Base-by-base conservation (phyloP, 2,888 invertebrate genomes). In the Drosophila borealis region DNA sequence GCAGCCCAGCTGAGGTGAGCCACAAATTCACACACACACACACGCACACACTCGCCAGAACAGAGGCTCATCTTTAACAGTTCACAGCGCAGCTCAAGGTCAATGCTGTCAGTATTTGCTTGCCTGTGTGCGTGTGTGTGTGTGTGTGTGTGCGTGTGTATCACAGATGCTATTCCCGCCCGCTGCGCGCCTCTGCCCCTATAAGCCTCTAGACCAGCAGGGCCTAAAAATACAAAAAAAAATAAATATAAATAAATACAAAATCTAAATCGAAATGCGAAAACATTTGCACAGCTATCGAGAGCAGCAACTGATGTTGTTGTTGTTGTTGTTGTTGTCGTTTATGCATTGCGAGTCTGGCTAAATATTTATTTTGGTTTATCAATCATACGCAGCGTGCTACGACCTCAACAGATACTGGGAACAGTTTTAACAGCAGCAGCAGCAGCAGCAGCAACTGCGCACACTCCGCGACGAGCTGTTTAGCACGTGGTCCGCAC, bases 341-440 rank as follows among this genome's bases (percentile, higher is more conserved):
- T 66, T 80, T 82, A 74, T 82, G 83, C 76, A 82, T 59, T 70
- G 75, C 71, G 82, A 88, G 86, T 86, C 82, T 89, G 78, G 74
- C 70, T 44, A 87, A 84, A 84, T 89, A 84, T 84, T 85, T 84
- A 84, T 84, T 83, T 89, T 87, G 79, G 82, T 75, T 84, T 89
- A 85, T 87, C 88, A 85, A 88, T 85, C 85, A 89, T 87, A 87
- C 85, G 84, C 88, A 89, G 72, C 44, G 76, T 82, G 72, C 70
- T 36, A 29, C 44, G 42, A n/a, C 48, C 54, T 46, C 44, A 59
- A 41, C 56, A 39, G 55, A 81, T 64, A 82, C 54, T 83, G 82
- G 82, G 82, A 82, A 88, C 83, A 82, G 74, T 10, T 10, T 2
- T 8, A 8, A 8, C 25, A 21, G 21, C 21, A 17, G 17, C 48